Percentiles rank a stretch among this genome's conserved stretches.
These are phyloP conservation scores for Phoebastria nigripes DNA, from an alignment of 2,797 vertebrate genomes.

Conservation along the genomic window DNA sequence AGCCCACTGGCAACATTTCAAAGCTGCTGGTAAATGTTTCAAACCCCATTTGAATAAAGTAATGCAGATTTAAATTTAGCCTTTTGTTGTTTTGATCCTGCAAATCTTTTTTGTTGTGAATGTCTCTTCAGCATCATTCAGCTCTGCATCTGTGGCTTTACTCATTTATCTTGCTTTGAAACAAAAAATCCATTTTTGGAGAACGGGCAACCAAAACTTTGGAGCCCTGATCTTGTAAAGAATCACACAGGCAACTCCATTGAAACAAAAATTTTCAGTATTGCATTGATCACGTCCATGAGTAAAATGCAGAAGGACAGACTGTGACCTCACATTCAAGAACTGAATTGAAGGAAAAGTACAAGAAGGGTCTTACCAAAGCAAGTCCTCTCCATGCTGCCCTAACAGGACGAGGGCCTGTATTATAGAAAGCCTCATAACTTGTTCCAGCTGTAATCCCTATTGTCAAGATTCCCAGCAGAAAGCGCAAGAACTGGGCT, in stretches of 20 bases:
- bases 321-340: neutral
- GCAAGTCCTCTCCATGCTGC: neutral
- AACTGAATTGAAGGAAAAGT: neutral
- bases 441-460: neutral
- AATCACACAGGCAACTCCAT: neutral
- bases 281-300: neutral
- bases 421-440: neutral
- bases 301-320: neutral
- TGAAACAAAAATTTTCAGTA: neutral
- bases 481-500: neutral
- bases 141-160: neutral
- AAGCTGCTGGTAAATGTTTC: constrained; percentile 15
- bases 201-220: neutral
- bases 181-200: neutral
- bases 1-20: neutral
- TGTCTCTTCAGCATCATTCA: neutral
- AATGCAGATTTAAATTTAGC: neutral
- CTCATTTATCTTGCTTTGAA: neutral
- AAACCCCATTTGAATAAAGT: neutral
- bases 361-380: neutral
- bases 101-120: neutral
- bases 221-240: neutral
- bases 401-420: neutral
- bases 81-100: neutral
- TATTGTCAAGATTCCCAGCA: neutral